Evolutionary conservation across 2,113 vertebrate species (phyloP), one percentile per base, ranked within the genome.

Genomic region (Cottus gobio): DNA sequence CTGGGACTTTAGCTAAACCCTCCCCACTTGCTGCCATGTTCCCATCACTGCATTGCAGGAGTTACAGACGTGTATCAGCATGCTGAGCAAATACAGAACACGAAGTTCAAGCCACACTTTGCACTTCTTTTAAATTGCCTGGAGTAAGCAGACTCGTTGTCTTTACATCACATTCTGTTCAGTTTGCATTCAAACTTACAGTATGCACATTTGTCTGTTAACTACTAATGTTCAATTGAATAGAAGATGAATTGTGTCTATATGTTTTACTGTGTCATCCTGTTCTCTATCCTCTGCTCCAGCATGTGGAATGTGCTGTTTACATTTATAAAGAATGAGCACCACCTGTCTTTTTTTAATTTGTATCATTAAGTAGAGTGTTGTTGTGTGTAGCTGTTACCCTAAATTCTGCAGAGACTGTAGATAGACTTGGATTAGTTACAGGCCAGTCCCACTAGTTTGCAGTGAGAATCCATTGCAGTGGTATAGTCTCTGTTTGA

Each of bases 61-160:
- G 46, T 79, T 61, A 15, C 58, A 85, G 54, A 80, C 90, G 12
- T 83, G 90, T 75, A 26, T 56, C 37, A 67, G 71, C 89, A 79
- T 20, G 90, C 65, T 67, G 34, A 56, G 34, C 63, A 71, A 58
- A 75, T 42, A 11, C 11, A 12, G 36, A 57, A 64, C 74, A 15
- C 57, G 0, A 87, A 54, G 42, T 61, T 71, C 48, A 37, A 50
- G 50, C 7, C 26, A 28, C 9, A 44, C 24, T 72, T 46, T 26
- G 16, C 31, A 62, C 70, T 15, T 22, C n/a, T 34, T 54, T 24
- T 2, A 22, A 56, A 52, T 18, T n/a, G 30, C 34, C 7, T 44
- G 4, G 5, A 65, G 26, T 28, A 18, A 52, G 39, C 36, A 28
- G n/a, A 20, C 26, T 24, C 11, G 6, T 39, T 70, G 22, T 34